Base-by-base conservation (phyloP, 35 echinoderm and acorn worm species). In the Amphiura filiformis region DNA sequence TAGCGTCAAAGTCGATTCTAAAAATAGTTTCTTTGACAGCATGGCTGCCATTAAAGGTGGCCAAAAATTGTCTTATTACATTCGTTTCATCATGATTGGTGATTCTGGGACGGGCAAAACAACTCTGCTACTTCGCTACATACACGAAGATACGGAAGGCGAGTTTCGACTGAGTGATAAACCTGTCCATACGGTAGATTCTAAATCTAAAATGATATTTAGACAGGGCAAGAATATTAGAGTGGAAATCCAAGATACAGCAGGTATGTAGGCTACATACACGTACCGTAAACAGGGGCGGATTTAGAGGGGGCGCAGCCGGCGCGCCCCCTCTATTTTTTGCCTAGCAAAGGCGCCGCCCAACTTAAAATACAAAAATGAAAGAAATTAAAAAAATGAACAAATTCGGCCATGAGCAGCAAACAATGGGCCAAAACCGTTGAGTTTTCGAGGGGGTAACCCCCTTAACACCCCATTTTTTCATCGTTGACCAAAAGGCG, bases 31-130 rank as follows among this genome's bases (percentile, higher is more conserved):
- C 28, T 70, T 70, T 70, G 61, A 70, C 61, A 70, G 61, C 61
- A 70, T 70, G 61, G 61, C 61, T 5, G 9, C 61, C 15, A n/a
- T 70, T 23, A 70, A 70, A 70, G 28, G 11, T 11, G 61, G 26
- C 7, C 61, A 70, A 30, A 70, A 70, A 11, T 70, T 11, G 9
- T n/a, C 9, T 34, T 65, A 65, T 61, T 61, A 65, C 56, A 38
- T 85, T 26, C 85, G 90, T 36, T 14, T 92, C 11, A 86, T 86
- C 32, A 80, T 92, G 64, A 57, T 95, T 14, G 93, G 93, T 42
- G 93, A 95, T 85, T 80, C 80, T 17, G 93, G 93, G 31, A 91
- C 89, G 14, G 93, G 89, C 30, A 95, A 95, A 78, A 95, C 93
- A 79, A 91, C 83, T n/a, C 61, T 95, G 38, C 31, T 95, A 38